Percentiles rank a stretch among this genome's conserved stretches.
phyloP scores from a whole-genome alignment of 2,113 vertebrate genomes.

The Callithrix jacchus region DNA sequence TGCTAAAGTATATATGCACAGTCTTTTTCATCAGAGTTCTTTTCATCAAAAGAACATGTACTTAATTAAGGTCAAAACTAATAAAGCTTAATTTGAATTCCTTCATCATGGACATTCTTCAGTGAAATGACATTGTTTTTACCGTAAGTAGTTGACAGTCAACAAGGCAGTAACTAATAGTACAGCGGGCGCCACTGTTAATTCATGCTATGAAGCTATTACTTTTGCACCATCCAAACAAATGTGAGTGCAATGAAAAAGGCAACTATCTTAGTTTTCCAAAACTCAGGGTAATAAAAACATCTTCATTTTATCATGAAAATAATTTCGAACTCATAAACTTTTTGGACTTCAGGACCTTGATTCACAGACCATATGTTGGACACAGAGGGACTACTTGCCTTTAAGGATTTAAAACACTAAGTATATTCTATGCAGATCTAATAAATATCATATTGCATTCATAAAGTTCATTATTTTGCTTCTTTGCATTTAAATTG shows the following conservation, averaged over 20 bases:
- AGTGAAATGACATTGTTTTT: not conserved
- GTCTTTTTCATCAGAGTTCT: not conserved
- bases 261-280: not conserved
- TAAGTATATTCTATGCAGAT: not conserved
- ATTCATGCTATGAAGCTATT: not conserved
- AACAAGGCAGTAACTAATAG: not conserved
- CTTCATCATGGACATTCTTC: not conserved
- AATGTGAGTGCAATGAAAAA: not conserved
- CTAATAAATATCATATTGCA: not conserved
- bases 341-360: not conserved
- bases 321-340: not conserved
- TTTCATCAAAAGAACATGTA: not conserved
- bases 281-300: not conserved
- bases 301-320: not conserved
- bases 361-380: not conserved
- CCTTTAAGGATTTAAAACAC: not conserved
- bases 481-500: not conserved
- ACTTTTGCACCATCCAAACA: not conserved
- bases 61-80: not conserved
- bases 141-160: not conserved
- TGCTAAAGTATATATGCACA: not conserved
- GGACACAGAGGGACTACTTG: not conserved
- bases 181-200: fast-evolving
- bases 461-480: not conserved
- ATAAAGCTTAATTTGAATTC: not conserved